Percentiles rank a stretch among this genome's conserved stretches.
Evolutionary conservation across 2,797 vertebrate genomes (phyloP).

Genomic region (Neosilurus hyrtlii): DNA sequence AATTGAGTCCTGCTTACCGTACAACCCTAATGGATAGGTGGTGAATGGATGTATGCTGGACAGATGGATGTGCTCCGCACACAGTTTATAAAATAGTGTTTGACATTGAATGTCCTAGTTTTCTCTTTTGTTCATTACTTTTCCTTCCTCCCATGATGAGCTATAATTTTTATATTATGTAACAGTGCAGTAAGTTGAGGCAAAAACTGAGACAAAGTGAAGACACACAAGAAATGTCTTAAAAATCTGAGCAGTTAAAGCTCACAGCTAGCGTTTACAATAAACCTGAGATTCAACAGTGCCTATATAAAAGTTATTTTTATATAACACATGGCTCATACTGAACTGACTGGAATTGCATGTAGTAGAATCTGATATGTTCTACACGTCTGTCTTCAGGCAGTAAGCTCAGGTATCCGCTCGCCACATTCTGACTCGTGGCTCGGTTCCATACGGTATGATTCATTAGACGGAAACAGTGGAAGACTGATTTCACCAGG

Average conservation of each 20-base stretch:
- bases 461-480: conserved; percentile 17
- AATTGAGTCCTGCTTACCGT: too few relatives aligned
- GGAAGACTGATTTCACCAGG: conserved; percentile 22
- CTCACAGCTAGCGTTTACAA: background rate
- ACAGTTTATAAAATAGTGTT: background rate
- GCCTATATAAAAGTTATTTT: background rate
- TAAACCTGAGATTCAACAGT: too few relatives aligned
- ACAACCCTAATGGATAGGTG: too few relatives aligned
- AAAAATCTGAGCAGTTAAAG: background rate
- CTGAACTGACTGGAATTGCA: background rate
- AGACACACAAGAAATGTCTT: background rate
- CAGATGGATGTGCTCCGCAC: background rate
- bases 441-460: background rate
- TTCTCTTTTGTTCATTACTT: background rate
- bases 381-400: background rate
- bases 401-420: conserved; percentile 5
- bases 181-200: too few relatives aligned
- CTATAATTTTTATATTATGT: background rate
- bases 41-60: too few relatives aligned
- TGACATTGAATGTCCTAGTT: background rate
- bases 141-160: background rate
- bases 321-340: background rate
- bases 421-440: conserved; percentile 11
- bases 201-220: background rate
- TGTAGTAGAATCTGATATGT: background rate